These are phyloP conservation scores for Thaleichthys pacificus DNA, from an alignment of 2,797 vertebrate species.

Conservation along the genomic window DNA sequence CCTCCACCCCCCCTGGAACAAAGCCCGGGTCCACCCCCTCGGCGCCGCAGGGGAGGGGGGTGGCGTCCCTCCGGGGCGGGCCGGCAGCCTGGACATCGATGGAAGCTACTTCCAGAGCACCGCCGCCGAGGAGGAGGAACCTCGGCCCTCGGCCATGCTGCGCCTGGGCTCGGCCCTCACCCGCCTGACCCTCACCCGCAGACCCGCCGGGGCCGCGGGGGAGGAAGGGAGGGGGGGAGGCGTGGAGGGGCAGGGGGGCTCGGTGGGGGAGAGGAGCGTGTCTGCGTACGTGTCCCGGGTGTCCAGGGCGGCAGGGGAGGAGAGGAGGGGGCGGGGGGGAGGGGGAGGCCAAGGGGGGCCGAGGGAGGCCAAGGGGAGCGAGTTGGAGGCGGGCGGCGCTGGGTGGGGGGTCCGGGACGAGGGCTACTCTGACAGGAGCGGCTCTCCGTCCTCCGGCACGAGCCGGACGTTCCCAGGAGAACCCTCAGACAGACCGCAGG, in stretches of 20 bases:
- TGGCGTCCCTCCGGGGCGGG: constrained; percentile 68
- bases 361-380: not conserved
- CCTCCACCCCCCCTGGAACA: constrained; percentile 81
- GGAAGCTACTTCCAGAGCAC: constrained; percentile 80
- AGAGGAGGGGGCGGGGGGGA: constrained; percentile 59
- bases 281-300: constrained; percentile 30
- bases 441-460: constrained; percentile 38
- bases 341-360: constrained; percentile 56
- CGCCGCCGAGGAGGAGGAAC: constrained; percentile 31
- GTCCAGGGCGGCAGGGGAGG: constrained; percentile 37
- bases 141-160: constrained; percentile 64
- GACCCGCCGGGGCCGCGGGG: constrained; percentile 34
- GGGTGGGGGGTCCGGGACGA: too few species aligned
- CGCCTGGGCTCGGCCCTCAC: constrained; percentile 67
- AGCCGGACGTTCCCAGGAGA: constrained; percentile 57
- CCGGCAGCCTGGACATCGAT: constrained; percentile 67
- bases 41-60: constrained; percentile 38
- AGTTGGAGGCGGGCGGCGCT: too few species aligned
- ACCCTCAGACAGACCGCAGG: constrained; percentile 73
- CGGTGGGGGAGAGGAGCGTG: constrained; percentile 31
- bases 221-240: constrained; percentile 31
- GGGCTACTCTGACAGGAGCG: constrained; percentile 20
- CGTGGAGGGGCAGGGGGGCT: constrained; percentile 45
- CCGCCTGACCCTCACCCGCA: constrained; percentile 59
- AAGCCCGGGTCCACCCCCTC: constrained; percentile 82